Conservation (phyloP, 2,888 invertebrate genomes). For the Drosophila mimica region DNA sequence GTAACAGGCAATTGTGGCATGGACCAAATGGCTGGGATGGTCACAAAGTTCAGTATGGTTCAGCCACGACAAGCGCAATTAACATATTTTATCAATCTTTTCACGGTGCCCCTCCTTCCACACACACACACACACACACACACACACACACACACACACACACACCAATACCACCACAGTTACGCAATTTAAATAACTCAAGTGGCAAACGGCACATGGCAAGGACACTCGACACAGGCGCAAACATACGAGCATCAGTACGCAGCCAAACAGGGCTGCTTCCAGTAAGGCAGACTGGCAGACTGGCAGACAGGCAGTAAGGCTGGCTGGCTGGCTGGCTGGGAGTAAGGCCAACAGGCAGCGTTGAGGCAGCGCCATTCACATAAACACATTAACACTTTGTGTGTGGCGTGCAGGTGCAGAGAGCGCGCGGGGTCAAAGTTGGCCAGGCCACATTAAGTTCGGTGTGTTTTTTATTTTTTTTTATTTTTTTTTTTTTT, state of each 20-base stretch:
- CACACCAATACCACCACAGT: constrained; percentile 40
- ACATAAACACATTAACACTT: constrained; percentile 78
- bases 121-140: not conserved
- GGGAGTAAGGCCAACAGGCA: constrained; percentile 23
- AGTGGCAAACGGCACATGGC: constrained; percentile 67
- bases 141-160: not conserved
- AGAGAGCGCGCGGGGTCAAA: constrained; percentile 54
- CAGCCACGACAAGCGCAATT: constrained; percentile 68
- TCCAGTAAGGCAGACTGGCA: not conserved
- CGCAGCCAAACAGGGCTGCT: constrained; percentile 11
- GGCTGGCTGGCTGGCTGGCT: not conserved
- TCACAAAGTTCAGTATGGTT: constrained; percentile 20
- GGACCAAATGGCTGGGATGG: not conserved
- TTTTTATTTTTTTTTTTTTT: not conserved
- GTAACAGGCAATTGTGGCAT: constrained; percentile 16
- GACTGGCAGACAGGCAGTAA: not conserved
- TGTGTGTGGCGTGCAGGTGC: constrained; percentile 53
- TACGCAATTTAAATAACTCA: constrained; percentile 79
- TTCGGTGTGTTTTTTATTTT: constrained; percentile 5
- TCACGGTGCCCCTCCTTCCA: constrained; percentile 26
- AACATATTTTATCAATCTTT: constrained; percentile 79
- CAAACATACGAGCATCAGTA: constrained; percentile 44
- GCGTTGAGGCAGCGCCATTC: constrained; percentile 51
- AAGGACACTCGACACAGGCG: constrained; percentile 63
- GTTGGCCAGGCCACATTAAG: constrained; percentile 72